Base-by-base conservation (phyloP, 1,140 invertebrate species). In the Drosophila rhopaloa region DNA sequence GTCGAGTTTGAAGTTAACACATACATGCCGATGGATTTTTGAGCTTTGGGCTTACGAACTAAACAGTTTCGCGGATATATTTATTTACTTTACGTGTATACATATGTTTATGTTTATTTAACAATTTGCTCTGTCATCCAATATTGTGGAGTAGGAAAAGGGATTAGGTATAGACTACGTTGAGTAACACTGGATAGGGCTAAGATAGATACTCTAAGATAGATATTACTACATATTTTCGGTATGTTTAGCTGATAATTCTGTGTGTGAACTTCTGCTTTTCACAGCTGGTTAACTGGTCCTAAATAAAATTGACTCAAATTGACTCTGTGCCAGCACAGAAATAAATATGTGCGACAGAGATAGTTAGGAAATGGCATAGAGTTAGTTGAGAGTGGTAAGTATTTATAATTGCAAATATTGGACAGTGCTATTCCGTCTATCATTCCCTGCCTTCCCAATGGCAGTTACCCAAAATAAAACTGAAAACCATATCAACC, bases 361-460 rank as follows among this genome's bases (percentile, higher is more conserved):
- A 71, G 38, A 43, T 47, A 32, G 43, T 27, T 47, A 6, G 27
- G 27, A 56, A 51, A 40, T 38, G 37, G 38, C 5, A 55, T 11
- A 41, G 57, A 19, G 40, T 41, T 27, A 16, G 46, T 29, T 16
- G n/a, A 10, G 48, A 35, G 48, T 29, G 56, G 38, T 16, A 29
- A 48, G 29, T 35, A 32, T 2, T 51, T 24, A 24, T 24, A 24
- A 24, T 74, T 77, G 74, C 73, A 58, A 56, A 51, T 75, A 74
- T 76, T 76, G 73, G 73, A 68, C 74, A 76, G 73, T 76, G 74
- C 57, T 75, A 44, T 19, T 68, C 48, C 47, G 38, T 13, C 40
- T 29, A 16, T 38, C 55, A 9, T 38, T 54, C 14, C 19, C n/a
- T 40, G 14, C 11, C 46, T 35, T 14, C 54, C 35, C 46, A 13